Evolutionary conservation across 2,888 invertebrate species (phyloP).

Genomic region (Perithous albicinctus): DNA sequence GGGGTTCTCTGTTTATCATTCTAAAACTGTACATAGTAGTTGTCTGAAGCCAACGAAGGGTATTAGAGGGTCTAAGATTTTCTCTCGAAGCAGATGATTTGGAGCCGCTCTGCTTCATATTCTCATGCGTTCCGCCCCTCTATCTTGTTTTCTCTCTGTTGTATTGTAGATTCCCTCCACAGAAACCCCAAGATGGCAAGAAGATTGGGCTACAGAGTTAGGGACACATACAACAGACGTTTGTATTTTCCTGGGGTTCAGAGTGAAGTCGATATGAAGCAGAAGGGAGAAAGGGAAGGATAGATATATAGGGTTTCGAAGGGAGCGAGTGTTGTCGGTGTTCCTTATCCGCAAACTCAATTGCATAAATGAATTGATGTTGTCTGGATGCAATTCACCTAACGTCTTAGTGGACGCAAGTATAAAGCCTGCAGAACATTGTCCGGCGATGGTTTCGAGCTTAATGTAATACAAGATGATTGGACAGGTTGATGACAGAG

Average conservation of each 20-base stretch:
- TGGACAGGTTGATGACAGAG: conserved; percentile 1
- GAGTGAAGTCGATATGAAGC: not conserved
- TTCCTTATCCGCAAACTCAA: conserved; percentile 57
- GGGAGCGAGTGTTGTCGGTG: conserved; percentile 29
- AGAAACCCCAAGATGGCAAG: conserved; percentile 35
- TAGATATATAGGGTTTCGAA: not conserved
- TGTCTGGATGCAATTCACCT: conserved; percentile 12
- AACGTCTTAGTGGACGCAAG: conserved; percentile 38
- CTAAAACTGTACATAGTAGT: conserved; percentile 7
- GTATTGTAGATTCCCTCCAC: not conserved
- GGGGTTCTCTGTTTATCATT: not conserved
- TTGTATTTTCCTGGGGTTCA: not conserved
- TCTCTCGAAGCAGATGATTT: not conserved
- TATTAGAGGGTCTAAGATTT: conserved; percentile 11
- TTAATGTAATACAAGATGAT: conserved; percentile 22
- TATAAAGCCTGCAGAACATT: not conserved
- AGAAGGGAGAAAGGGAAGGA: conserved; percentile 21
- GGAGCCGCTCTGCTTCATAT: not conserved
- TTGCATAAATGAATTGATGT: conserved; percentile 60
- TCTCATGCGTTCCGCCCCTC: not conserved
- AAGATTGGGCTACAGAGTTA: conserved; percentile 25
- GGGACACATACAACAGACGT: not conserved
- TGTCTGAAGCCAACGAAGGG: not conserved
- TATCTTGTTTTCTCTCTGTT: conserved; percentile 29
- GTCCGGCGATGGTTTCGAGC: not conserved